These are phyloP conservation scores for Pelmatolapia mariae DNA, from an alignment of 2,113 vertebrate genomes.

Conservation along the genomic window DNA sequence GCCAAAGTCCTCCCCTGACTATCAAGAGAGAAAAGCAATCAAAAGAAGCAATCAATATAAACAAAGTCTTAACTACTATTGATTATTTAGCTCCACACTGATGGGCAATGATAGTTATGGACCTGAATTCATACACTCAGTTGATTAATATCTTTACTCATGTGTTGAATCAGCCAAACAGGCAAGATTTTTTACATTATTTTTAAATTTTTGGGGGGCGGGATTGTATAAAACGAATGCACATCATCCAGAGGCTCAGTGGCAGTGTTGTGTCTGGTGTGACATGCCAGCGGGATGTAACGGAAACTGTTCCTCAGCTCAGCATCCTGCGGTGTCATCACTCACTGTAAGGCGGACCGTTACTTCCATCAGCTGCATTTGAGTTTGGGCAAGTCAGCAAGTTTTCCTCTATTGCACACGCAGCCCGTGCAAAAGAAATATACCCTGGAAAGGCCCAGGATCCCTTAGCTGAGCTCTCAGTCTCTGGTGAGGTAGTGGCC, in stretches of 20 bases:
- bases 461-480: conserved; percentile 14
- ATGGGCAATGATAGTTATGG: conserved; percentile 56
- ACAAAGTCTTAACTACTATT: conserved; percentile 66
- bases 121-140: conserved; percentile 40
- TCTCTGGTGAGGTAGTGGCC: conserved; percentile 47
- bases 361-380: conserved; percentile 74
- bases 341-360: conserved; percentile 67
- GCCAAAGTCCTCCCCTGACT: conserved; percentile 64
- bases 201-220: neutral
- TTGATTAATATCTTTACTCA: conserved; percentile 42
- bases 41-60: conserved; percentile 62
- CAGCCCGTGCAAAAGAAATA: conserved; percentile 54
- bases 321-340: conserved; percentile 73
- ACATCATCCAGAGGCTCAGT: neutral
- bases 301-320: conserved; percentile 55
- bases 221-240: neutral
- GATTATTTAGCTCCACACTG: conserved; percentile 49
- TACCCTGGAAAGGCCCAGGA: conserved; percentile 32
- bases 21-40: conserved; percentile 63
- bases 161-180: conserved; percentile 12
- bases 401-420: conserved; percentile 57
- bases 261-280: conserved; percentile 36
- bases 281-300: conserved; percentile 49
- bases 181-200: neutral
- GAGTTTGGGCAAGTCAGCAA: conserved; percentile 69